Conservation (phyloP, 2,797 vertebrate genomes). For the Momotus momota region DNA sequence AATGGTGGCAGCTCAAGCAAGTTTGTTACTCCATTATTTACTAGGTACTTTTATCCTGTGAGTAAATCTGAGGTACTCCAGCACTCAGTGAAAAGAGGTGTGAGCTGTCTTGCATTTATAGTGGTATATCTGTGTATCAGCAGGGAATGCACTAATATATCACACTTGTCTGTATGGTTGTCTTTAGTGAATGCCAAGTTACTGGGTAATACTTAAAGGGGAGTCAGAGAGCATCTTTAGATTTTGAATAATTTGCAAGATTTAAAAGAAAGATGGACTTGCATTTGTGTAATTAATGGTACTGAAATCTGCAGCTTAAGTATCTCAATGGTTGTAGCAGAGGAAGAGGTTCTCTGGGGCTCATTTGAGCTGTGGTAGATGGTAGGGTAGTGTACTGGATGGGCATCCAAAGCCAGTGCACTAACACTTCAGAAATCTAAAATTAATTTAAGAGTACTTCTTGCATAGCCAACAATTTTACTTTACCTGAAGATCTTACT, state of each 20-base stretch:
- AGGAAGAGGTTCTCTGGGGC: background rate
- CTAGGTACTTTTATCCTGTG: background rate
- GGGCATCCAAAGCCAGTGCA: background rate
- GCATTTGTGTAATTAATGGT: background rate
- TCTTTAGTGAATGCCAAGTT: background rate
- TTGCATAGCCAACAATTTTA: background rate
- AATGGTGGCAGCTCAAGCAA: background rate
- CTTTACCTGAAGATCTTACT: background rate
- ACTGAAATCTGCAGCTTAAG: background rate
- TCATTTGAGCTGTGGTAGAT: background rate
- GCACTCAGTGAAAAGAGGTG: background rate
- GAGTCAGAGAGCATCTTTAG: background rate
- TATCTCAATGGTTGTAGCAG: background rate
- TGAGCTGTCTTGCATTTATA: background rate
- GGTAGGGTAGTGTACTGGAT: background rate
- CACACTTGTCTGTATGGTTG: background rate
- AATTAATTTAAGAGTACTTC: background rate
- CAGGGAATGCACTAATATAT: background rate
- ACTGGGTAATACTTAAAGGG: background rate
- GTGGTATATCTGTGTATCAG: fast-evolving
- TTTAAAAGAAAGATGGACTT: background rate
- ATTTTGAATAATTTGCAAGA: background rate
- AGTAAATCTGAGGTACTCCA: background rate
- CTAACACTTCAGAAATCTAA: background rate
- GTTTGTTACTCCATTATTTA: background rate